Percentiles rank a stretch among this genome's conserved stretches.
Conservation (phyloP, 2,113 vertebrate genomes). For the Rostratula benghalensis region DNA sequence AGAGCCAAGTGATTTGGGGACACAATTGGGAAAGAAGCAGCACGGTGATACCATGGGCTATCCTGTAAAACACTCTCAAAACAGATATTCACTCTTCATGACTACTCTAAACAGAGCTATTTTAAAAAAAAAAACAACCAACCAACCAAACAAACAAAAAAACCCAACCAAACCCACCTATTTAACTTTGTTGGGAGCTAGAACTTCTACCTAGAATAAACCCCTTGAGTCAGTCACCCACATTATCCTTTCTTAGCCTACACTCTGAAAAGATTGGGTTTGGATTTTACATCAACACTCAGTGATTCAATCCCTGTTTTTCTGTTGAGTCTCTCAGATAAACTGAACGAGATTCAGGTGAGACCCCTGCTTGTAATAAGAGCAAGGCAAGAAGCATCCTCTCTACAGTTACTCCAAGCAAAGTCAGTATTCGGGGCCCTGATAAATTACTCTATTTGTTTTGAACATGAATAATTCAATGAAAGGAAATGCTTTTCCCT, state of each 20-base stretch:
- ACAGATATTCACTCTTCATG: background rate
- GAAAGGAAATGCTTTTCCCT: constrained; percentile 14
- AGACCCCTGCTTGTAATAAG: background rate
- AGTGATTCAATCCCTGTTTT: background rate
- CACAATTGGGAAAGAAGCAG: background rate
- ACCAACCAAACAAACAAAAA: no score
- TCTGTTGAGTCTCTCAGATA: background rate
- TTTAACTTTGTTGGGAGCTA: background rate
- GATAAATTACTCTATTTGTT: constrained; percentile 11
- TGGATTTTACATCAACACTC: background rate
- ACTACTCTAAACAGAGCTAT: background rate
- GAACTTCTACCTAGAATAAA: background rate
- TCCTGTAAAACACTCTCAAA: background rate
- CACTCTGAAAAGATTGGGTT: background rate
- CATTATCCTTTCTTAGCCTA: background rate
- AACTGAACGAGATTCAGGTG: background rate
- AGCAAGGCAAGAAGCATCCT: background rate
- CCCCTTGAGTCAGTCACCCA: background rate
- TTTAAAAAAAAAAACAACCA: background rate
- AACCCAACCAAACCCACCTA: background rate
- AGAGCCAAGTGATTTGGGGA: background rate
- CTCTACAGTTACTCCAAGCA: background rate
- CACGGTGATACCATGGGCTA: background rate
- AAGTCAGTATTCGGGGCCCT: background rate
- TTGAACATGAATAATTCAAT: background rate